Evolutionary conservation across 2,113 vertebrate species (phyloP).

Genomic region (Campylomormyrus numenius): DNA sequence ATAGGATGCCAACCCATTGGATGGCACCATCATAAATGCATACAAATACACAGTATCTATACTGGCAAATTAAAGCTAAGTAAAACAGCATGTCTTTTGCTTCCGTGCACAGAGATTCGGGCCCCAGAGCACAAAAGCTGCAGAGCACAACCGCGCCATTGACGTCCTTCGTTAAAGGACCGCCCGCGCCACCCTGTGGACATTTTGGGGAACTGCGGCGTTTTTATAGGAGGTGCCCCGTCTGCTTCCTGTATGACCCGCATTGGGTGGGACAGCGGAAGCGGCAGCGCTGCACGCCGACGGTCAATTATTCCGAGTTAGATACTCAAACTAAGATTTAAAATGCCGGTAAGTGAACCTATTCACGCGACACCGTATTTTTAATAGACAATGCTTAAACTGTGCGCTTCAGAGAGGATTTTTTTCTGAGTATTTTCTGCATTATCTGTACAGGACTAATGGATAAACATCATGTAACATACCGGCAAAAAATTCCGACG

Average conservation of each 20-base stretch:
- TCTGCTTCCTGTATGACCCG: slow-evolving; percentile 52
- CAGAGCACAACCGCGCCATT: neutral
- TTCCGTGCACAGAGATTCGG: neutral
- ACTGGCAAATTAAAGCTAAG: neutral
- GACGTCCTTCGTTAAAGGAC: neutral
- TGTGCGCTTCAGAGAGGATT: neutral
- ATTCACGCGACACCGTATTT: neutral
- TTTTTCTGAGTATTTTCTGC: neutral
- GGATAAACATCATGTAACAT: neutral
- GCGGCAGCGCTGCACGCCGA: slow-evolving; percentile 23
- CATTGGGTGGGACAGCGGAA: slow-evolving; percentile 69
- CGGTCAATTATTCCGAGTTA: slow-evolving; percentile 33
- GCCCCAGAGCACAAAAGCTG: neutral
- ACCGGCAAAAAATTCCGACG: neutral
- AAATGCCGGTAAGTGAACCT: slow-evolving; percentile 74
- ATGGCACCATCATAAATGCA: neutral
- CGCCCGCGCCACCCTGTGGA: slow-evolving; percentile 30
- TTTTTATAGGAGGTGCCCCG: neutral
- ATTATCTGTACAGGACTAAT: neutral
- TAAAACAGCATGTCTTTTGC: neutral
- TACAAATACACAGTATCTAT: neutral
- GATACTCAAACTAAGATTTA: slow-evolving; percentile 36
- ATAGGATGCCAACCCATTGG: neutral
- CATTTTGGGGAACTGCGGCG: neutral
- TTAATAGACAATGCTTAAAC: neutral